Evolutionary conservation across 1,140 invertebrate species (phyloP).

Genomic region (Pseudomyrmex pallidus): DNA sequence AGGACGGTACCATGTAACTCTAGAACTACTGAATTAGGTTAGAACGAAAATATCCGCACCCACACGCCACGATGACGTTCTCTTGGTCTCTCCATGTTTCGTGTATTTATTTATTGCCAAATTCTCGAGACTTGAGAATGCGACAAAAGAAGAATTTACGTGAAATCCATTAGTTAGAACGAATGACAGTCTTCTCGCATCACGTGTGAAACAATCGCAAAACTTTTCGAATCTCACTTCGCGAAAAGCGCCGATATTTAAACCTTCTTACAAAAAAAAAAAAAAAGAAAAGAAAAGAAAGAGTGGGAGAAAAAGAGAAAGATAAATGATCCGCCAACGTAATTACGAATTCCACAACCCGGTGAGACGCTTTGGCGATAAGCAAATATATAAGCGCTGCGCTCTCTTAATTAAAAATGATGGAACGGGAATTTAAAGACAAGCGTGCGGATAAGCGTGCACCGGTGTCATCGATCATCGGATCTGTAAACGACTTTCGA

Average conservation of each 20-base stretch:
- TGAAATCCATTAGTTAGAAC: too few species aligned
- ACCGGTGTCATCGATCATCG: constrained; percentile 68
- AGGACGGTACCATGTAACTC: constrained; percentile 80
- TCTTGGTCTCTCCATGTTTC: constrained; percentile 52
- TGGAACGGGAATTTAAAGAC: constrained; percentile 57
- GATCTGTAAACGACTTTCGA: constrained; percentile 59
- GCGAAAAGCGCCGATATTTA: neutral
- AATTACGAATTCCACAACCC: constrained; percentile 55
- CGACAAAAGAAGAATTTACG: too few species aligned
- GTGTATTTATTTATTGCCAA: constrained; percentile 62
- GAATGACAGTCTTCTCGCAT: too few species aligned
- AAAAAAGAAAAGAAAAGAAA: neutral
- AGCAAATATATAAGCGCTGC: constrained; percentile 60
- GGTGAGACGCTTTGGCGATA: constrained; percentile 53
- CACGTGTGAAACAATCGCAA: neutral
- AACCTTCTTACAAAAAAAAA: too few species aligned
- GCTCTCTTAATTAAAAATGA: constrained; percentile 74
- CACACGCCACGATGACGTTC: constrained; percentile 71
- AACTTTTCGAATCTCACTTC: neutral
- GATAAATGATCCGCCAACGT: constrained; percentile 50
- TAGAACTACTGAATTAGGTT: constrained; percentile 84
- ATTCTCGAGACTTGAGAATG: constrained; percentile 20
- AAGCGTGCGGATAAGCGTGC: constrained; percentile 48
- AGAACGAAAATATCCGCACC: constrained; percentile 81
- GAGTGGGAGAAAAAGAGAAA: neutral